Percentiles rank a stretch among this genome's conserved stretches.
Conservation (phyloP, 2,888 invertebrate species). For the Nysson spinosus region DNA sequence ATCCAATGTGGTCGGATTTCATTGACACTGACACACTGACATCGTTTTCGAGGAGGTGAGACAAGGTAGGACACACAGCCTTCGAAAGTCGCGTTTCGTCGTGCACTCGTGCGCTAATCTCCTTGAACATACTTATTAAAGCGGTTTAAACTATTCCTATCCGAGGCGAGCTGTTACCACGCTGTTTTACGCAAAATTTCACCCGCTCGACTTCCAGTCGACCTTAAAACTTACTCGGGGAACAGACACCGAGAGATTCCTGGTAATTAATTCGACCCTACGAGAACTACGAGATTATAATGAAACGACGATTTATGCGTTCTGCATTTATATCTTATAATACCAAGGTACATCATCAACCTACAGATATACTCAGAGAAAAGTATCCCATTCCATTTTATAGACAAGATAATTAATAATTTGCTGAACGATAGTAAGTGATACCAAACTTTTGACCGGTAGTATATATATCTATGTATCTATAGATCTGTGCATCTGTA, state of each 20-base stretch:
- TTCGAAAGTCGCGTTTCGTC: conserved; percentile 50
- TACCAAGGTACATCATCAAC: too few relatives aligned
- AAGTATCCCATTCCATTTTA: too few relatives aligned
- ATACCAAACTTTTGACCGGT: too few relatives aligned
- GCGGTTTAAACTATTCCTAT: conserved; percentile 1
- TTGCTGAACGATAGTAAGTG: too few relatives aligned
- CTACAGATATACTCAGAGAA: too few relatives aligned
- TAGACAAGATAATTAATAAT: too few relatives aligned
- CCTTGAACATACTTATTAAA: conserved; percentile 40
- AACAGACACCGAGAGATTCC: not conserved
- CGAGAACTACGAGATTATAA: too few relatives aligned
- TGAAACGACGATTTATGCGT: too few relatives aligned
- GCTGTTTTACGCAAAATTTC: conserved; percentile 1
- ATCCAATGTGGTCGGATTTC: conserved; percentile 57
- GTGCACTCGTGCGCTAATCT: conserved; percentile 42
- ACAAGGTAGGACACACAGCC: conserved; percentile 41
- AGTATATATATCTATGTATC: too few relatives aligned
- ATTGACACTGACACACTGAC: conserved; percentile 74
- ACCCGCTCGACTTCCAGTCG: conserved; percentile 9
- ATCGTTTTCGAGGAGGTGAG: conserved; percentile 58
- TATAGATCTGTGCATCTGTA: too few relatives aligned
- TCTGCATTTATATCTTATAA: too few relatives aligned
- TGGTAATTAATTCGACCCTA: not conserved
- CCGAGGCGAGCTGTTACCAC: not conserved
- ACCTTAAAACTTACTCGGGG: not conserved